Base-by-base conservation (phyloP, 2,113 vertebrate species). In the Merops nubicus region DNA sequence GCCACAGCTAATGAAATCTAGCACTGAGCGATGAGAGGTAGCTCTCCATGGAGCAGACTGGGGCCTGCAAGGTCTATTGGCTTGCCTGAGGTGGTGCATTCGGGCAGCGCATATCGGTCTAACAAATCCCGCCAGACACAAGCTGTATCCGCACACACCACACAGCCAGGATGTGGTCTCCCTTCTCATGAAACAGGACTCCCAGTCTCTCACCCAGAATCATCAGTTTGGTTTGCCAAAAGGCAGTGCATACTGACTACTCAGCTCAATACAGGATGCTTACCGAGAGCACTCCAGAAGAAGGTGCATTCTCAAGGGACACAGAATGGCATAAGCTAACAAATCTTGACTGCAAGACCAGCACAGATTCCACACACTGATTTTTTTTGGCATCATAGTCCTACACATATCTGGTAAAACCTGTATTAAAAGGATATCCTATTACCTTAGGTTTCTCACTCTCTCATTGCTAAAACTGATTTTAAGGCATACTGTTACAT, bases 21-120 rank as follows among this genome's bases (percentile, higher is more conserved):
- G 7, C 59, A n/a, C 40, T 0, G 1, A 40, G n/a, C 0, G 0
- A 53, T 15, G 21, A n/a, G 53, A 60, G n/a, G 20, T 9, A 80
- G 45, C 31, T 77, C n/a, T 53, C 23, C 36, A n/a, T 0, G 1
- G 40, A 86, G 83, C 40, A 80, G 21, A 19, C 23, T 19, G 31
- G 6, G 11, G 9, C 31, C 40, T 47, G 53, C n/a, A 48, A n/a
- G 16, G 12, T 57, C 79, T 48, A 21, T n/a, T 53, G 57, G 21
- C 60, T 82, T 0, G 0, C 14, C 47, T 74, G 28, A 34, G 60
- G 38, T 6, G 15, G 23, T 19, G 6, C 2, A 23, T 48, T 22
- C 51, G 83, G 64, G 53, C 63, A 60, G 51, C 0, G 1, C 26
- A 26, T 6, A 6, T 7, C 1, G 28, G 16, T 13, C 73, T 59